Conservation (phyloP, 2,888 invertebrate genomes). For the Pollenia amentaria region DNA sequence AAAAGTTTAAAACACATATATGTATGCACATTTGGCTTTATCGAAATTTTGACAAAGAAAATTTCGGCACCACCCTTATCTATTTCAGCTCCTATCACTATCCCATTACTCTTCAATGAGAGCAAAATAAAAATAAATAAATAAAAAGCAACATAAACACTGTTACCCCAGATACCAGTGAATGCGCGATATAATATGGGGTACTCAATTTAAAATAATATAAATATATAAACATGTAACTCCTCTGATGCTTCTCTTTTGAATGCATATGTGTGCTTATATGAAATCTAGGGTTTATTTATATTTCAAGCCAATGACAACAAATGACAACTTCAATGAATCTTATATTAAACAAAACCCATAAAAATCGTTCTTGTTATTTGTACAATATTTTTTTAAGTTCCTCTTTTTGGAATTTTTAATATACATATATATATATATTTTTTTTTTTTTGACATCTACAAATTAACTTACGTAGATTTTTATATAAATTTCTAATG, state of each 20-base stretch:
- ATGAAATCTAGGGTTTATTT: conserved; percentile 14
- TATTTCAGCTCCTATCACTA: too few species aligned
- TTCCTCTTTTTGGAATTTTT: neutral
- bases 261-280: too few species aligned
- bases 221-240: neutral
- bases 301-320: conserved; percentile 7
- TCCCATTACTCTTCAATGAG: neutral
- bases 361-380: conserved; percentile 1
- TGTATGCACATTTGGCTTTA: too few species aligned
- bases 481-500: too few species aligned
- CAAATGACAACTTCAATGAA: conserved; percentile 11
- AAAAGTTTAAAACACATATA: too few species aligned
- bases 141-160: conserved; percentile 9
- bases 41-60: too few species aligned
- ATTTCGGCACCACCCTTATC: too few species aligned
- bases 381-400: neutral
- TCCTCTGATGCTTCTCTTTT: too few species aligned
- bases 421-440: too few species aligned
- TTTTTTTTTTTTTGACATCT: too few species aligned
- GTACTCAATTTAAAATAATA: conserved; percentile 5
- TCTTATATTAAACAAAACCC: conserved; percentile 31
- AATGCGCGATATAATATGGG: neutral
- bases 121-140: neutral
- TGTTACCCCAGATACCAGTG: neutral
- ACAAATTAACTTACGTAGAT: too few species aligned